phyloP scores from a whole-genome alignment of 2,797 vertebrate genomes.

The Huso huso region DNA sequence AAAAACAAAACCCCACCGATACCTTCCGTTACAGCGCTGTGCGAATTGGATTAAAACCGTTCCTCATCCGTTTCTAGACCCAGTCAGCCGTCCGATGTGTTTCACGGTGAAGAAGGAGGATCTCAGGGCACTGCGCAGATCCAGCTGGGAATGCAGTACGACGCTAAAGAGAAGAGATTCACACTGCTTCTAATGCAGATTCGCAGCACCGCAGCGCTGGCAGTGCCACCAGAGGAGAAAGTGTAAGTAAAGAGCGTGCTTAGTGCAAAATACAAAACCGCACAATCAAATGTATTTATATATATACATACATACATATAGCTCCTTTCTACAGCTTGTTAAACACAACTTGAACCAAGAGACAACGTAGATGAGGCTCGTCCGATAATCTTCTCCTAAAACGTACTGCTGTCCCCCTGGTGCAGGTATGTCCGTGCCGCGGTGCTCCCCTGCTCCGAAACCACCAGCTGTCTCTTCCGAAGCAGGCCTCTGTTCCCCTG shows the following conservation, averaged over 20 bases:
- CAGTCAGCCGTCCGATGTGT: slow-evolving; percentile 57
- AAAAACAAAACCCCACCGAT: background rate
- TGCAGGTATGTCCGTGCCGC: slow-evolving; percentile 75
- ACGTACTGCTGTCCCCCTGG: too few species aligned
- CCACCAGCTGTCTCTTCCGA: slow-evolving; percentile 80
- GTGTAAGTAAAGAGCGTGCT: slow-evolving; percentile 56
- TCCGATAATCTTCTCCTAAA: slow-evolving; percentile 7
- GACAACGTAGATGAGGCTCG: background rate
- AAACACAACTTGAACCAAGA: too few species aligned
- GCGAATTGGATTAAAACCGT: background rate
- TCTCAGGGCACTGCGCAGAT: slow-evolving; percentile 66
- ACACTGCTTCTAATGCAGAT: slow-evolving; percentile 76
- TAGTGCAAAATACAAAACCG: too few species aligned
- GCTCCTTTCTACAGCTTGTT: too few species aligned
- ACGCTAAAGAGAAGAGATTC: slow-evolving; percentile 80
- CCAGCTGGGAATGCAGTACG: slow-evolving; percentile 82
- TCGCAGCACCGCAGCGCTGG: slow-evolving; percentile 67
- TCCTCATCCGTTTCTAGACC: slow-evolving; percentile 44
- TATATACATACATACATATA: too few species aligned
- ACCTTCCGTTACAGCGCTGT: slow-evolving; percentile 23
- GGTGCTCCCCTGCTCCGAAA: slow-evolving; percentile 79
- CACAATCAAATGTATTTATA: too few species aligned
- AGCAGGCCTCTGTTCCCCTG: slow-evolving; percentile 57
- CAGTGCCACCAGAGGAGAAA: slow-evolving; percentile 68
- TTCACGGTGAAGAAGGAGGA: slow-evolving; percentile 61